Percentiles rank a stretch among this genome's conserved stretches.
These are phyloP conservation scores for Stichodactyla mertensii DNA, from an alignment of 64 coral and sea anemone genomes.

Conservation along the genomic window DNA sequence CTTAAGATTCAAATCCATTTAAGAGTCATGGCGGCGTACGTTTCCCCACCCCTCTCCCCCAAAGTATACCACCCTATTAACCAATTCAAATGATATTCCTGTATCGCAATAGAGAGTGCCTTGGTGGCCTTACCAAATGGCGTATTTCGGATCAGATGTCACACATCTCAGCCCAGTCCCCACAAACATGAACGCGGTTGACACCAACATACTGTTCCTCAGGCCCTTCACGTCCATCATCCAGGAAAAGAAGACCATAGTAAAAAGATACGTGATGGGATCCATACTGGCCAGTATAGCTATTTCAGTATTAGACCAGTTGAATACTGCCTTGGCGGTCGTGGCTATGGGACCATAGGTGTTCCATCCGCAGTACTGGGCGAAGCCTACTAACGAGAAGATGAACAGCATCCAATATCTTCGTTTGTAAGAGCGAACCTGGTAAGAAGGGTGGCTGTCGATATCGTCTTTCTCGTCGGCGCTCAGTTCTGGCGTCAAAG, in stretches of 20 bases:
- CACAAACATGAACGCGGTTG: conserved; percentile 85
- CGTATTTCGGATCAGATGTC: conserved; percentile 63
- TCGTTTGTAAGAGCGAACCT: conserved; percentile 64
- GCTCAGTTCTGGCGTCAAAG: not conserved
- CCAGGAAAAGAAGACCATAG: conserved; percentile 94
- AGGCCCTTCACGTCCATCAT: conserved; percentile 98
- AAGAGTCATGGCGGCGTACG: no score
- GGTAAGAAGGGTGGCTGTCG: not conserved
- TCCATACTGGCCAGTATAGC: conserved; percentile 93
- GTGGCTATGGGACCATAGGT: conserved; percentile 90
- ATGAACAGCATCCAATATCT: conserved; percentile 89
- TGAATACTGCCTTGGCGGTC: conserved; percentile 76
- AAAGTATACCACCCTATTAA: no score
- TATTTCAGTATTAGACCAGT: conserved; percentile 91
- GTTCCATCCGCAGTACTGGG: conserved; percentile 94
- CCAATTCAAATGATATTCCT: no score
- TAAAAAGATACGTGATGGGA: conserved; percentile 90
- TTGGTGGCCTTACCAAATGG: conserved; percentile 62
- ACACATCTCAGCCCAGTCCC: conserved; percentile 97
- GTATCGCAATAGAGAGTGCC: no score
- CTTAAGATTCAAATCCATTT: no score
- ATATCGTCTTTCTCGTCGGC: not conserved
- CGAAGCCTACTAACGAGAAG: conserved; percentile 69
- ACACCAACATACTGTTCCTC: conserved; percentile 66
- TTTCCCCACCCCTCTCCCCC: no score